A percentile compares a stretch with the other conserved stretches of the same genome.
Evolutionary conservation across 2,113 vertebrate species (phyloP).

Genomic region (Speoplatyrhinus poulsoni): DNA sequence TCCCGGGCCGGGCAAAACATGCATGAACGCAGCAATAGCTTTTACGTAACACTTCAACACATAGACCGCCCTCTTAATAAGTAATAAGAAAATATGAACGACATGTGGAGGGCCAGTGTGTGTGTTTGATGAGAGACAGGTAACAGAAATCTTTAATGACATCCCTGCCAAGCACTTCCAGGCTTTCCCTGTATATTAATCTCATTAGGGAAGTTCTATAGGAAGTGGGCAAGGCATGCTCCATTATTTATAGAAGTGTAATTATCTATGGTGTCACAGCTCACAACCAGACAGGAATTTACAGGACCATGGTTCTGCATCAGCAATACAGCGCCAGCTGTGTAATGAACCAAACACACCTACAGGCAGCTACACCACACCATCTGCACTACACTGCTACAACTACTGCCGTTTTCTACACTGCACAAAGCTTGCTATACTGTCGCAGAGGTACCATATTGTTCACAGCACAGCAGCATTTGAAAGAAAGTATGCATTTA

Average conservation of each 20-base stretch:
- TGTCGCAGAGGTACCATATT: not conserved
- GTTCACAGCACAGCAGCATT: not conserved
- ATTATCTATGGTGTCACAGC: constrained; percentile 75
- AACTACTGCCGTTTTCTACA: constrained; percentile 27
- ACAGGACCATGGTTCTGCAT: constrained; percentile 72
- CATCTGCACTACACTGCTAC: constrained; percentile 45
- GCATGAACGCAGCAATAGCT: constrained; percentile 29
- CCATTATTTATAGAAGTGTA: constrained; percentile 77
- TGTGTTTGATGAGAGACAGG: constrained; percentile 5
- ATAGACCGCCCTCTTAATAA: constrained; percentile 38
- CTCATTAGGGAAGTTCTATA: constrained; percentile 67
- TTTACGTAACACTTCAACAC: constrained; percentile 28
- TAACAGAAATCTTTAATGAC: constrained; percentile 35
- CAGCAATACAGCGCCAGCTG: constrained; percentile 69
- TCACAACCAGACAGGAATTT: constrained; percentile 74
- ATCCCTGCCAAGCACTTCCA: constrained; percentile 53
- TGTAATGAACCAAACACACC: constrained; percentile 72
- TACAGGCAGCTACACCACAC: constrained; percentile 56
- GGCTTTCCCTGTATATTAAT: constrained; percentile 63
- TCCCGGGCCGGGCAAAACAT: constrained; percentile 38
- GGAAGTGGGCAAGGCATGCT: constrained; percentile 68
- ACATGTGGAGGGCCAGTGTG: not conserved
- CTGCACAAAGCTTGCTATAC: not conserved
- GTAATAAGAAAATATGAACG: constrained; percentile 18
- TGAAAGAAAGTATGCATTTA: not conserved